A percentile compares a stretch with the other conserved stretches of the same genome.
These are phyloP conservation scores for Trissonchulus sp. DNA, from an alignment of 2,888 invertebrate genomes.

Conservation along the genomic window DNA sequence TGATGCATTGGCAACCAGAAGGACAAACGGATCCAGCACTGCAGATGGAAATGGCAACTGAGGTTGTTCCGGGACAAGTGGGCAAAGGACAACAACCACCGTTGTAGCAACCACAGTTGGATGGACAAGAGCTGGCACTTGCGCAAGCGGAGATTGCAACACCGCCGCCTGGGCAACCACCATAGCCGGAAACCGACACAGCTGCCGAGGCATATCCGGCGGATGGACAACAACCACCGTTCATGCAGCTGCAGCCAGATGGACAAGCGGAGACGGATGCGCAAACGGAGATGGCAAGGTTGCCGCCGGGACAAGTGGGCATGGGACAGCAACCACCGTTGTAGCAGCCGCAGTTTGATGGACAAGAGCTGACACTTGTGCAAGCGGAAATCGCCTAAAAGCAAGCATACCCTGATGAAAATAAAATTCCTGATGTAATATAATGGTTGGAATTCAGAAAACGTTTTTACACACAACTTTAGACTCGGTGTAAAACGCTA, in stretches of 20 bases:
- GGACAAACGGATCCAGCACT: conserved; percentile 16
- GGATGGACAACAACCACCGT: not conserved
- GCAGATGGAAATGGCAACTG: not conserved
- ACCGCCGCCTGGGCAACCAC: not conserved
- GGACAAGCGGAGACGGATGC: not conserved
- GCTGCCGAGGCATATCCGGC: not conserved
- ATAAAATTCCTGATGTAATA: too few species aligned
- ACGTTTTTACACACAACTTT: too few species aligned
- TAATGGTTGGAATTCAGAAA: too few species aligned
- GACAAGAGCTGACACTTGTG: not conserved
- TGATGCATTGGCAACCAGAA: conserved; percentile 5
- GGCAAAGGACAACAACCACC: conserved; percentile 6
- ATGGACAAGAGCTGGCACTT: not conserved
- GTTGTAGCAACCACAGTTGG: conserved; percentile 16
- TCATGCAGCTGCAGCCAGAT: not conserved
- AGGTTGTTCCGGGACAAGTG: not conserved
- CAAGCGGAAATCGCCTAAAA: conserved; percentile 1
- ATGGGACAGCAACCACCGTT: conserved; percentile 26
- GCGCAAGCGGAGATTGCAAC: not conserved
- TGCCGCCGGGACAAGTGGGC: conserved; percentile 30
- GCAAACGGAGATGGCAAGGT: conserved; percentile 19
- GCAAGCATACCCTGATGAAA: too few species aligned
- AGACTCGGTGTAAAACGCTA: too few species aligned
- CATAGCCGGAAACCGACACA: not conserved
- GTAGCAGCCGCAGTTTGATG: conserved; percentile 29